Evolutionary conservation across 2,888 invertebrate genomes (phyloP).

Genomic region (Lamproptera curius): DNA sequence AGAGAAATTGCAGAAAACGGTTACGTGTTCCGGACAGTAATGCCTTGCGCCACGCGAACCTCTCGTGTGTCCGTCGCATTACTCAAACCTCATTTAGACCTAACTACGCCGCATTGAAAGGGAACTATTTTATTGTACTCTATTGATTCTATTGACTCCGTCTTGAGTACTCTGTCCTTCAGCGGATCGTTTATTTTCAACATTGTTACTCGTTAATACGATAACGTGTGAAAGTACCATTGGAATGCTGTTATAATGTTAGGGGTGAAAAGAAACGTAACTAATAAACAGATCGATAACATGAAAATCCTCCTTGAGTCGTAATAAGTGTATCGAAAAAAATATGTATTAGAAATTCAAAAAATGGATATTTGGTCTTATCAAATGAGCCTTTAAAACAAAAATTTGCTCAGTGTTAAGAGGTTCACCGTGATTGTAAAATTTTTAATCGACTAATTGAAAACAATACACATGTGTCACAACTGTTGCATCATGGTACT

Average conservation of each 20-base stretch:
- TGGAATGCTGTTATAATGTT: too few relatives aligned
- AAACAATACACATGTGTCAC: too few relatives aligned
- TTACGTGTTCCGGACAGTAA: conserved; percentile 36
- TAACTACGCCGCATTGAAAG: conserved; percentile 71
- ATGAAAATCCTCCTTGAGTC: too few relatives aligned
- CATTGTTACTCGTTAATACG: conserved; percentile 50
- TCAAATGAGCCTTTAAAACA: too few relatives aligned
- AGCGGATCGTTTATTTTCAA: conserved; percentile 54
- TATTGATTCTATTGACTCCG: conserved; percentile 67
- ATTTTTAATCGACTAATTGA: too few relatives aligned
- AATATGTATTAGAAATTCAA: too few relatives aligned
- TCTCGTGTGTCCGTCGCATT: conserved; percentile 66
- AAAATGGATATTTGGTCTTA: too few relatives aligned
- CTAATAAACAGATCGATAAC: too few relatives aligned
- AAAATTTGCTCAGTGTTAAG: too few relatives aligned
- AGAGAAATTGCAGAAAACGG: conserved; percentile 28
- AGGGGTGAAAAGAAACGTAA: too few relatives aligned
- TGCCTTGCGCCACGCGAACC: conserved; percentile 55
- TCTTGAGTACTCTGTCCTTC: conserved; percentile 49
- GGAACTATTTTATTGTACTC: conserved; percentile 71
- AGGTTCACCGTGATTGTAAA: too few relatives aligned
- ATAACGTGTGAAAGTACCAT: conserved; percentile 32
- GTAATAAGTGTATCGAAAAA: not conserved
- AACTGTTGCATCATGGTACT: too few relatives aligned
- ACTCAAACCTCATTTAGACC: conserved; percentile 75